Percentiles rank a stretch among this genome's conserved stretches.
phyloP scores from a whole-genome alignment of 2,888 invertebrate species.

The Tineola bisselliella region DNA sequence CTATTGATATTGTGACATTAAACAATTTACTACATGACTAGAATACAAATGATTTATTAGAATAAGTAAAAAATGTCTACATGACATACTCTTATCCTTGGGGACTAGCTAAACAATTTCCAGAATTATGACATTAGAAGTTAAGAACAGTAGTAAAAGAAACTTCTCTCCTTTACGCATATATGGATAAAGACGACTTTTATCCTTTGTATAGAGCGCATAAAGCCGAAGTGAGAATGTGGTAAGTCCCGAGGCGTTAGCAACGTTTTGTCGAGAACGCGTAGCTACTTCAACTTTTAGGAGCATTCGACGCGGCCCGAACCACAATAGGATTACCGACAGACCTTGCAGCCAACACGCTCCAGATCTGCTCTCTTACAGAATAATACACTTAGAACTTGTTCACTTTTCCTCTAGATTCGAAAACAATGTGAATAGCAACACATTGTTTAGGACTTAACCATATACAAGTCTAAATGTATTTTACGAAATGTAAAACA shows the following conservation, averaged over 20 bases:
- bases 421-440: not conserved
- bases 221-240: conserved; percentile 17
- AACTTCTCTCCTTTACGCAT: not conserved
- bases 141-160: not conserved
- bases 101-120: not conserved
- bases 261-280: conserved; percentile 33
- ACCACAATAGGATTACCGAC: conserved; percentile 58
- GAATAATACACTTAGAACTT: conserved; percentile 13
- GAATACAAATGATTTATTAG: no score
- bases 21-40: no score
- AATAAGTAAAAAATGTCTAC: no score
- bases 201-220: conserved; percentile 6
- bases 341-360: conserved; percentile 39
- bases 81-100: not conserved
- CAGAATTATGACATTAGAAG: not conserved
- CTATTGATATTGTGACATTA: not conserved
- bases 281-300: conserved; percentile 37
- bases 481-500: not conserved
- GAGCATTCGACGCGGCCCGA: conserved; percentile 38
- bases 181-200: not conserved
- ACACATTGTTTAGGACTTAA: not conserved
- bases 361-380: conserved; percentile 21
- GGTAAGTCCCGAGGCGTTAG: conserved; percentile 34
- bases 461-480: not conserved
- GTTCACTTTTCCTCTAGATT: not conserved